These are phyloP conservation scores for Microchrysa polita DNA, from an alignment of 2,888 invertebrate species.

Conservation along the genomic window DNA sequence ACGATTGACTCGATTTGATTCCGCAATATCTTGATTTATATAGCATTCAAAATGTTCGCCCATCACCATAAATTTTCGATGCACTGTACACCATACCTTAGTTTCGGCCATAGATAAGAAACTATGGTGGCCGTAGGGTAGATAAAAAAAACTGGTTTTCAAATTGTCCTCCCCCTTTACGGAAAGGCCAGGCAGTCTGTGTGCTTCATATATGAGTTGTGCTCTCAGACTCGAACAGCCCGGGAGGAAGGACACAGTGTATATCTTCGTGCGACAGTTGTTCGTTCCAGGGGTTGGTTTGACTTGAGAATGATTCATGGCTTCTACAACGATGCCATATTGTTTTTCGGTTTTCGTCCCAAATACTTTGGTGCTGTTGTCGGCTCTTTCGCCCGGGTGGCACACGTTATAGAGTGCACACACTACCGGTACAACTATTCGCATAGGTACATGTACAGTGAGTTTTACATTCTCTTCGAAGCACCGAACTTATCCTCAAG, in stretches of 20 bases:
- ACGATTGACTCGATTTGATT: no score
- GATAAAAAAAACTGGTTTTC: conserved; percentile 20
- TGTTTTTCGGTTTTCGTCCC: conserved; percentile 47
- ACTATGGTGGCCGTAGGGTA: neutral
- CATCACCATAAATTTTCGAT: no score
- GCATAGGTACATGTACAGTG: neutral
- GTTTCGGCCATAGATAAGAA: neutral
- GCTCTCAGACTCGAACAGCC: no score
- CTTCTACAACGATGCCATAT: conserved; percentile 46
- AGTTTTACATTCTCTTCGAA: conserved; percentile 4
- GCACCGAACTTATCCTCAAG: conserved; percentile 10
- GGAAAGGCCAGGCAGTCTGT: neutral
- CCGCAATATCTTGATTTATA: no score
- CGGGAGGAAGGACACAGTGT: neutral
- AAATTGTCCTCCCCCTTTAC: neutral
- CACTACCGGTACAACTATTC: no score
- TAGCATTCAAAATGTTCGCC: no score
- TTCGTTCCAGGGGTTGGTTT: conserved; percentile 44
- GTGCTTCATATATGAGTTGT: neutral
- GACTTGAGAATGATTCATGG: conserved; percentile 48
- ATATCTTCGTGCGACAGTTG: conserved; percentile 27
- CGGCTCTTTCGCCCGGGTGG: no score
- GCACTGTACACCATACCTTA: no score
- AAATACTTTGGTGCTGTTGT: conserved; percentile 18
- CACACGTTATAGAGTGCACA: no score